Evolutionary conservation across 1,140 invertebrate genomes (phyloP).

Genomic region (Zophobas morio): DNA sequence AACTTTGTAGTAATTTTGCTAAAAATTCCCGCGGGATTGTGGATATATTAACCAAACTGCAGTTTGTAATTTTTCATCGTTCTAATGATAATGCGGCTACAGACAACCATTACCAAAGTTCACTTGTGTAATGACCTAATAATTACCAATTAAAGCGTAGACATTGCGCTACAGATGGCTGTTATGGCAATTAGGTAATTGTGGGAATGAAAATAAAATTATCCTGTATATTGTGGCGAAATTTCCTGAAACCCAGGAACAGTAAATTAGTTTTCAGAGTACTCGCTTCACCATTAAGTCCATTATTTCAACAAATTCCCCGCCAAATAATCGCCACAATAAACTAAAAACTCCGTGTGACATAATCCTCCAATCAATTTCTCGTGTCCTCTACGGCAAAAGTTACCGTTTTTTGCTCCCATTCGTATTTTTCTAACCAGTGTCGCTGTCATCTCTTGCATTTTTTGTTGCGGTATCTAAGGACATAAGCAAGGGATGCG

Average conservation of each 20-base stretch:
- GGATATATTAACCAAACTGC: background rate
- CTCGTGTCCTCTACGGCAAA: conserved; percentile 1
- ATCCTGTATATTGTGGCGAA: conserved; percentile 21
- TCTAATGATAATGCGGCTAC: background rate
- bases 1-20: no score
- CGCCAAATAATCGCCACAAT: conserved; percentile 4
- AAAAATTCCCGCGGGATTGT: no score
- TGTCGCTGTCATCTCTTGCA: background rate
- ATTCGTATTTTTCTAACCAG: conserved; percentile 7
- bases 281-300: background rate
- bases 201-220: conserved; percentile 38
- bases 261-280: conserved; percentile 20
- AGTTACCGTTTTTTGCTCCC: background rate
- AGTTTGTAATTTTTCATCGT: conserved; percentile 13
- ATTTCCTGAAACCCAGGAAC: conserved; percentile 1
- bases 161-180: conserved; percentile 34
- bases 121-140: conserved; percentile 21
- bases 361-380: conserved; percentile 1
- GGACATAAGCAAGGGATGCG: no score
- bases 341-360: conserved; percentile 14
- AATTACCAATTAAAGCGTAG: conserved; percentile 24
- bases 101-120: conserved; percentile 11
- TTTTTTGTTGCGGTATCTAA: background rate
- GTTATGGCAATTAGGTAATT: conserved; percentile 31
- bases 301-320: conserved; percentile 1